Conservation (phyloP, 1,140 invertebrate species). For the Leptopilina boulardi region DNA sequence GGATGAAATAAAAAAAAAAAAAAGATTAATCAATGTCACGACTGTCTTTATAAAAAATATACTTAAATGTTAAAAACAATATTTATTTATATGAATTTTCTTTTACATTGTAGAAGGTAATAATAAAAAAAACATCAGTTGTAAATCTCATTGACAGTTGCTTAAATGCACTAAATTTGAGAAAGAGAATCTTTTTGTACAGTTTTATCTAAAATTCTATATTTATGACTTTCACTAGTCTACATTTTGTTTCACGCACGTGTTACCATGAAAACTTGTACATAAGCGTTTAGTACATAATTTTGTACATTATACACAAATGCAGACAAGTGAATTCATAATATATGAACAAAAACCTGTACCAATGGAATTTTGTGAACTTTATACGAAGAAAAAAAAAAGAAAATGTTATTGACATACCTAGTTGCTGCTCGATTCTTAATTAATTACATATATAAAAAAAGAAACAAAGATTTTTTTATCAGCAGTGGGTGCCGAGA, state of each 20-base stretch:
- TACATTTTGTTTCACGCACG: too few species aligned
- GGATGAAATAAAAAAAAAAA: not conserved
- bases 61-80: conserved; percentile 66
- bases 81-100: conserved; percentile 66
- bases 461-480: conserved; percentile 35
- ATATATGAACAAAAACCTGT: conserved; percentile 53
- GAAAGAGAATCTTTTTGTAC: not conserved
- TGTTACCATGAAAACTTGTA: too few species aligned
- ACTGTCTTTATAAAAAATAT: conserved; percentile 67
- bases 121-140: not conserved
- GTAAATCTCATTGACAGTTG: not conserved
- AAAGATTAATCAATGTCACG: not conserved
- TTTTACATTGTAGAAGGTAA: conserved; percentile 33
- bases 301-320: too few species aligned
- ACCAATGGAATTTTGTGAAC: conserved; percentile 37
- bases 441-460: conserved; percentile 22
- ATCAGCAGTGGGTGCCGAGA: not conserved
- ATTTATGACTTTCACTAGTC: too few species aligned
- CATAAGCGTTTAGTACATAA: too few species aligned
- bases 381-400: conserved; percentile 42
- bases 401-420: conserved; percentile 37
- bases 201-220: too few species aligned
- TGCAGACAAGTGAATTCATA: not conserved
- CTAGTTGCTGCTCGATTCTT: not conserved
- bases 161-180: not conserved